These are phyloP conservation scores for Parauchenoglanis ngamensis DNA, from an alignment of 2,797 vertebrate species.

Conservation along the genomic window DNA sequence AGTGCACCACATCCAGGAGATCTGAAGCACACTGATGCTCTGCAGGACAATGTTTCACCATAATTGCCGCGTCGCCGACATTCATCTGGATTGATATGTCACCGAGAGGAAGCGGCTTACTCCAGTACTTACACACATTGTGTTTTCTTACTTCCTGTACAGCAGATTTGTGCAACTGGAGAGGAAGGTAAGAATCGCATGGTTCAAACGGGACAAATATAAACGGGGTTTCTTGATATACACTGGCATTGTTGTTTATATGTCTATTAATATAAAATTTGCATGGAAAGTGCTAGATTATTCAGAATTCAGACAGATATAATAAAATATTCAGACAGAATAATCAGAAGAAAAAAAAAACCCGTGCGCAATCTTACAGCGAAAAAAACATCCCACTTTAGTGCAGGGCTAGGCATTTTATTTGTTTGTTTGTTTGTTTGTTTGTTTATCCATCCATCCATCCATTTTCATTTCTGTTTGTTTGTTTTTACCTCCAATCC, in stretches of 20 bases:
- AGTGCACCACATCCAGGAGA: not conserved
- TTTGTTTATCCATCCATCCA: not conserved
- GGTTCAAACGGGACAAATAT: not conserved
- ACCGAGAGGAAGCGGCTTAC: constrained; percentile 26
- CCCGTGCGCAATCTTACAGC: not conserved
- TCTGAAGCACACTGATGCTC: not conserved
- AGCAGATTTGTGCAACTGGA: constrained; percentile 75
- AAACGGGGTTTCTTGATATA: not conserved
- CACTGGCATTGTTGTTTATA: not conserved
- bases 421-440: too few species aligned
- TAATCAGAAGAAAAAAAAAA: too few species aligned
- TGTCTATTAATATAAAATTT: not conserved
- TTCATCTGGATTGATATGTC: constrained; percentile 60
- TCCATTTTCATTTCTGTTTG: not conserved
- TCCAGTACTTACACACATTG: constrained; percentile 48
- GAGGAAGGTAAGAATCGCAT: constrained; percentile 68
- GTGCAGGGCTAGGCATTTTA: not conserved
- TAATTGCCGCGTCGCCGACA: not conserved
- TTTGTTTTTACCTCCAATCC: not conserved
- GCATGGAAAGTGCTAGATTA: not conserved
- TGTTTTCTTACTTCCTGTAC: constrained; percentile 48
- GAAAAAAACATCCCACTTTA: not conserved
- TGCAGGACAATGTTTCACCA: constrained; percentile 26
- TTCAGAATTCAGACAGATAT: too few species aligned
- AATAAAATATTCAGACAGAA: too few species aligned